Conservation (phyloP, 2,113 vertebrate species). For the Platichthys flesus region DNA sequence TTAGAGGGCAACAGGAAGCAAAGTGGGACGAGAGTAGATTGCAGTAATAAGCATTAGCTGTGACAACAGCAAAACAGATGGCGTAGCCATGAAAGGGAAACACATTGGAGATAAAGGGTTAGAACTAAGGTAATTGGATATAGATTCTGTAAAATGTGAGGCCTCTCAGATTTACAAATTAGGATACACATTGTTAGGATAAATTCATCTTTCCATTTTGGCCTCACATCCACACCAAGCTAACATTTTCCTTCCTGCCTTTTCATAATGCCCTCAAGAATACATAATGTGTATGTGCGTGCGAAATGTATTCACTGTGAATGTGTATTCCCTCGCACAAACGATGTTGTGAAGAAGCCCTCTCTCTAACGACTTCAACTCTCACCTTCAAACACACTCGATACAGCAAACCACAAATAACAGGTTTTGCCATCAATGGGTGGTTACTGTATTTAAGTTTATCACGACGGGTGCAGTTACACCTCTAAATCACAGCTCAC, state of each 20-base stretch:
- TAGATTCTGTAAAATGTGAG: background rate
- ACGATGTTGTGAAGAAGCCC: no score
- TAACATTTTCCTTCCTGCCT: background rate
- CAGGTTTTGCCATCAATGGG: background rate
- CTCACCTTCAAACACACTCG: background rate
- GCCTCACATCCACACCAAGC: background rate
- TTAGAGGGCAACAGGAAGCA: conserved; percentile 9
- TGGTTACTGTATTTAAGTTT: background rate
- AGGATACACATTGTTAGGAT: no score
- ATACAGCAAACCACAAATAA: no score
- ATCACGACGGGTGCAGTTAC: background rate
- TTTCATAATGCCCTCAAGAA: no score
- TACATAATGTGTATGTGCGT: no score
- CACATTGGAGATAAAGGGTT: background rate
- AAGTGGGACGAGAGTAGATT: conserved; percentile 4
- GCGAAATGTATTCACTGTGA: no score
- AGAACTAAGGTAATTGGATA: background rate
- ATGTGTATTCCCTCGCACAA: no score
- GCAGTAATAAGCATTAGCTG: conserved; percentile 3
- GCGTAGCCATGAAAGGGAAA: background rate
- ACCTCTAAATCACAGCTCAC: background rate
- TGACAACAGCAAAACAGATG: conserved; percentile 16
- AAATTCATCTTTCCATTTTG: background rate
- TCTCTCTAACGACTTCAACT: background rate
- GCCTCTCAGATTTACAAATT: background rate